Base-by-base conservation (phyloP, 2,888 invertebrate genomes). In the Ctenicera cuprea region DNA sequence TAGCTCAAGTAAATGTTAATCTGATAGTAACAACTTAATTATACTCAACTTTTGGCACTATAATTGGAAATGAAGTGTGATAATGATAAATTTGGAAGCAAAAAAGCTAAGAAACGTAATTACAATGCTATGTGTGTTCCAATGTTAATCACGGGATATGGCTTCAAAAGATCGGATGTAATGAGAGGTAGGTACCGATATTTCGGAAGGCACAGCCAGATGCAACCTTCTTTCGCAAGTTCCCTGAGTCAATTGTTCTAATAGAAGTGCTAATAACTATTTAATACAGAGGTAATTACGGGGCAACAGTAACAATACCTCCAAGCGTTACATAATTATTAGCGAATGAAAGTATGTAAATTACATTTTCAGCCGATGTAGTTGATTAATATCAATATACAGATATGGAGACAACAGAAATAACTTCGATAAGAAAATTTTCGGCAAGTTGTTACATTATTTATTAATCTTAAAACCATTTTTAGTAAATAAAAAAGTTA, bases 221-320 rank as follows among this genome's bases (percentile, higher is more conserved):
- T 22, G 68, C 52, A 59, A 71, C 18, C 16, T 12, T 52, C 64
- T 74, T 63, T 57, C 65, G 59, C 59, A 70, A 71, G 65, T 33
- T 71, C 54, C 68, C 50, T 68, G 43, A 33, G 16, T 52, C 74
- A 71, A 70, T 70, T 74, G 67, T 67, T 71, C 66, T 71, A 59
- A 48, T 66, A 71, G 52, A 62, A 71, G 74, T 64, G 68, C 54
- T 48, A 65, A 33, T 33, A 33, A 65, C 43, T 52, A 38, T 63
- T 70, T 45, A 61, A 71, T 61, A 33, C 62, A 48, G 62, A 45
- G 65, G 38, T 74, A 74, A 71, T 64, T 74, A 65, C 48, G 3
- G 67, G 45, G 30, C 45, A 57, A 59, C 37, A 22, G 30, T 12
- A 70, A 70, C 68, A 62, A 63, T 70, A 26, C 52, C 26, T 41